Evolutionary conservation across 2,113 vertebrate species (phyloP).

Genomic region (Callopanchax toddi): DNA sequence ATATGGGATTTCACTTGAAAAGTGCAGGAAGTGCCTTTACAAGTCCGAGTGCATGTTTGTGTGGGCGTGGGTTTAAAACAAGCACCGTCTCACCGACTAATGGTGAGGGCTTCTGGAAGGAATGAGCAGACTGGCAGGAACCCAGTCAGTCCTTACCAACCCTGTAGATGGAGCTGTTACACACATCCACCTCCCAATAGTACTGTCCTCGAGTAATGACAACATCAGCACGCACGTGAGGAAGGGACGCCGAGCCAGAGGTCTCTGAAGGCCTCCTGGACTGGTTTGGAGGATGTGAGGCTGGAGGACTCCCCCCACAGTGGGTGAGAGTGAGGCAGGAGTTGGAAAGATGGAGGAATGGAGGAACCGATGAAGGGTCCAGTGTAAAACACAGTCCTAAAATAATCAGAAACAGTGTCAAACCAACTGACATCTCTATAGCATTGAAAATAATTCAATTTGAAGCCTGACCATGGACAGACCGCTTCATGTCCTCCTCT

Average conservation of each 20-base stretch:
- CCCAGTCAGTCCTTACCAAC: slow-evolving; percentile 66
- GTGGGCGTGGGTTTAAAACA: slow-evolving; percentile 7
- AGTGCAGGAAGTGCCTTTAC: not conserved
- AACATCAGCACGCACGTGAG: slow-evolving; percentile 53
- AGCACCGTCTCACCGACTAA: slow-evolving; percentile 43
- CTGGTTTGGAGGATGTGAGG: not conserved
- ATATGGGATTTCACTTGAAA: no score
- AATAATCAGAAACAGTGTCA: not conserved
- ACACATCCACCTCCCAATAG: slow-evolving; percentile 82
- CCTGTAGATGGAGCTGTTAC: slow-evolving; percentile 75
- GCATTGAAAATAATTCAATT: not conserved
- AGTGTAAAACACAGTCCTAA: slow-evolving; percentile 67
- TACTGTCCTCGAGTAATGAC: slow-evolving; percentile 68
- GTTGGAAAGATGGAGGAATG: slow-evolving; percentile 63
- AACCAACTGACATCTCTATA: not conserved
- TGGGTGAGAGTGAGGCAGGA: slow-evolving; percentile 60
- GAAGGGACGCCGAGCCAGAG: slow-evolving; percentile 17
- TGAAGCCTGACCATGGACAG: slow-evolving; percentile 59
- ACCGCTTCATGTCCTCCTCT: slow-evolving; percentile 73
- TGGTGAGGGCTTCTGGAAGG: slow-evolving; percentile 35
- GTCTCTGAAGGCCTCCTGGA: not conserved
- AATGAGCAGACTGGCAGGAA: slow-evolving; percentile 17
- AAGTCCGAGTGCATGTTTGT: not conserved
- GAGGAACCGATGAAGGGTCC: slow-evolving; percentile 50
- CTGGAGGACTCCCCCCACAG: slow-evolving; percentile 5